These are phyloP conservation scores for Eulemur coronatus DNA, from an alignment of 2,797 vertebrate genomes.

Conservation along the genomic window DNA sequence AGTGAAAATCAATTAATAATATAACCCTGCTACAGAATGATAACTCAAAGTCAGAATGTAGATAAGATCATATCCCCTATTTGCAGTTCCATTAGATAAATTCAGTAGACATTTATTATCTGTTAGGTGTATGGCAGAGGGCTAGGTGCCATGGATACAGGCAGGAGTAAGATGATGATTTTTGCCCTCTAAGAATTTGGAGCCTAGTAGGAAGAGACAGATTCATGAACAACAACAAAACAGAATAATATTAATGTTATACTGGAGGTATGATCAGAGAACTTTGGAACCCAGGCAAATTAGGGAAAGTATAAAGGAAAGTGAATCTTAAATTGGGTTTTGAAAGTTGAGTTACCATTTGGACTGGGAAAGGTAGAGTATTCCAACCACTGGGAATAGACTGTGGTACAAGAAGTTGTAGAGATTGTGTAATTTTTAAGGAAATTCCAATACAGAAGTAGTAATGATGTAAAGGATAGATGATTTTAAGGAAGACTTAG, in stretches of 20 bases:
- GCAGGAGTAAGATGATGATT: neutral
- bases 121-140: neutral
- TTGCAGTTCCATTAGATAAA: neutral
- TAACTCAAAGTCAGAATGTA: neutral
- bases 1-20: slow-evolving; percentile 13
- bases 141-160: neutral
- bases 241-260: neutral
- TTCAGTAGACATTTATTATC: neutral
- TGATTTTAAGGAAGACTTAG: slow-evolving; percentile 9
- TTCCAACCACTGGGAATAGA: neutral
- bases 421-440: neutral
- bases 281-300: neutral
- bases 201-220: neutral
- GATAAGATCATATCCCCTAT: neutral
- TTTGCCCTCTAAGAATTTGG: neutral
- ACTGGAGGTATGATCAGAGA: neutral
- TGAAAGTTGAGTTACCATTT: neutral
- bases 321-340: slow-evolving; percentile 3
- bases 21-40: neutral
- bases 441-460: neutral
- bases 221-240: neutral
- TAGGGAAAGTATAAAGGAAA: neutral
- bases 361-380: neutral
- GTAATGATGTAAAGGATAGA: neutral
- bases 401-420: neutral